Evolutionary conservation across 1,140 invertebrate species (phyloP).

Genomic region (Pteromalus puparum): DNA sequence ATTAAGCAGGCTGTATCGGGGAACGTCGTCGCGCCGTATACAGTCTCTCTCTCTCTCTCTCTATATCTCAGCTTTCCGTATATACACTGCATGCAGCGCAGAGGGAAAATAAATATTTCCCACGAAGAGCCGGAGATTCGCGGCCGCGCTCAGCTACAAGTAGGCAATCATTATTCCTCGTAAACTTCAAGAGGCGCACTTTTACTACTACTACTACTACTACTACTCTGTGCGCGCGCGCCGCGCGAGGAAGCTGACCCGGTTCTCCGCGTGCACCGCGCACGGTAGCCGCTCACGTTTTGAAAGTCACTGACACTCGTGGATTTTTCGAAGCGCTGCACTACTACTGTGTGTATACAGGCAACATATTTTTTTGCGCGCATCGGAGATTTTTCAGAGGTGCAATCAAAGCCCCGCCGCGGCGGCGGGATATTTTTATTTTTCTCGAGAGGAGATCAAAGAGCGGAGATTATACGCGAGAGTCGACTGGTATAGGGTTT

Average conservation of each 20-base stretch:
- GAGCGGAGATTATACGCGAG: neutral
- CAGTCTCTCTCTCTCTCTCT: neutral
- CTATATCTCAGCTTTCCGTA: neutral
- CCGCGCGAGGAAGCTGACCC: constrained; percentile 36
- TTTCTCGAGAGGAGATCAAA: constrained; percentile 11
- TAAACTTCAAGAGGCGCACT: constrained; percentile 49
- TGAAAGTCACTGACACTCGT: constrained; percentile 18
- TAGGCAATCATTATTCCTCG: constrained; percentile 53
- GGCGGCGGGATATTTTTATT: neutral
- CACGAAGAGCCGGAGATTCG: constrained; percentile 42
- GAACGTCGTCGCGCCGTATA: neutral
- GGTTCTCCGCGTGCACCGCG: constrained; percentile 22
- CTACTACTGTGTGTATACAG: neutral
- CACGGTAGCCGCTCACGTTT: neutral
- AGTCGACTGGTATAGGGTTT: neutral
- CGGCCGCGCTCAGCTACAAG: constrained; percentile 45
- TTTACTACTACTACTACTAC: constrained; percentile 36
- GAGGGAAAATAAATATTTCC: constrained; percentile 45
- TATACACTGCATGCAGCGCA: neutral
- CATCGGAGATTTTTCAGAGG: constrained; percentile 19
- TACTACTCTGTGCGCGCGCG: neutral
- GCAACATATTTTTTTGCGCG: neutral
- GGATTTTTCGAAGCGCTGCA: constrained; percentile 2
- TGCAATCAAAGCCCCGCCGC: neutral
- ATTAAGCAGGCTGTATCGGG: constrained; percentile 29